Evolutionary conservation across 2,888 invertebrate genomes (phyloP), one percentile per base, ranked within the genome.

Genomic region (Dichetophora obliterata): DNA sequence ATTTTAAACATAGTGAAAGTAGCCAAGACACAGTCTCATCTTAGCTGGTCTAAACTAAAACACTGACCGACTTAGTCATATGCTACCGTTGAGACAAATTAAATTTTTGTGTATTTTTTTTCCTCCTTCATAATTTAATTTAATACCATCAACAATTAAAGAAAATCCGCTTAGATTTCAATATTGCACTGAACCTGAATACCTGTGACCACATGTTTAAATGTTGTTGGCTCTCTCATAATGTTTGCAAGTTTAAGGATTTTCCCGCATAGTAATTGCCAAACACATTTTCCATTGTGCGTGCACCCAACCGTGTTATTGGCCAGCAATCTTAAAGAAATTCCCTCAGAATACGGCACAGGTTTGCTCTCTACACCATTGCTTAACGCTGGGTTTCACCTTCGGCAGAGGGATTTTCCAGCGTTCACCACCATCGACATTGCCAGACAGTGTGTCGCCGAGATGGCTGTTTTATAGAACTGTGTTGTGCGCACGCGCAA

Each of bases 141-240:
- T 83, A 86, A 86, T 82, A 80, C 85, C 86, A 85, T 84, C 84
- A 86, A 85, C 85, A 87, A 87, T 85, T 85, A 83, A 84, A 74
- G 72, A 75, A 81, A 83, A 81, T 80, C 83, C 75, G 71, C 76
- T 75, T 80, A 75, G 37, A 66, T 24, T 54, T 50, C 61, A 48
- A 14, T 59, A 34, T 16, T 19, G 72, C 24, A 3, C 63, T 14
- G n/a, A n/a, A 24, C 22, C 57, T 54, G 19, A 43, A 43, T 68
- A 68, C 48, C 61, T 72, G 61, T 5, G 43, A 2, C 43, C 72
- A 72, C 61, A 72, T 72, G 72, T 63, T 63, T 27, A 9, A 43
- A 16, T 59, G 31, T 72, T 43, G 16, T 52, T 52, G 16, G 19
- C 37, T 9, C n/a, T 9, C n/a, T 24, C 37, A 34, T 57, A 37